These are phyloP conservation scores for Melanaphis sacchari DNA, from an alignment of 1,140 invertebrate species.

Conservation along the genomic window DNA sequence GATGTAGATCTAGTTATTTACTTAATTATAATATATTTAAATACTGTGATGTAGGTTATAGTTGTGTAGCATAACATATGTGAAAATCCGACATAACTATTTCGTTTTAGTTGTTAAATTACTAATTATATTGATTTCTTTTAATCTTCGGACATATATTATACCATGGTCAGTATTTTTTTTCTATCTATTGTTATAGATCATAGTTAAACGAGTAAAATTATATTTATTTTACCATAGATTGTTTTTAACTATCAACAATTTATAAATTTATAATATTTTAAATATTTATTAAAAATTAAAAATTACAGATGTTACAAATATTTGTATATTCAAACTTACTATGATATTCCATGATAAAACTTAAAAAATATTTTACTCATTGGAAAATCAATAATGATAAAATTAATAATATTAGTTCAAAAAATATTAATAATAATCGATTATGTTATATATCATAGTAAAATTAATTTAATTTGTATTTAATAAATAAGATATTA, in stretches of 20 bases:
- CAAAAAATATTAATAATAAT: not conserved
- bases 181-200: not conserved
- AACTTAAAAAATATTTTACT: no score
- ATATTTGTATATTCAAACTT: not conserved
- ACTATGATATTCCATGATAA: not conserved
- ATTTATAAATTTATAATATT: not conserved
- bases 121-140: not conserved
- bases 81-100: not conserved
- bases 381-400: no score
- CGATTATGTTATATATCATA: not conserved
- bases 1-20: not conserved
- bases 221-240: not conserved
- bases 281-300: not conserved
- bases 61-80: no score
- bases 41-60: no score
- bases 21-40: not conserved
- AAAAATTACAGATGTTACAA: not conserved
- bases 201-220: not conserved
- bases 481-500: not conserved
- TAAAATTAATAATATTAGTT: no score
- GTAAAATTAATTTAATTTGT: not conserved
- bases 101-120: not conserved
- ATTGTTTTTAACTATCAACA: not conserved
- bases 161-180: not conserved
- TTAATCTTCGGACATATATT: not conserved